Evolutionary conservation across 2,113 vertebrate genomes (phyloP).

Genomic region (Campylomormyrus numenius): DNA sequence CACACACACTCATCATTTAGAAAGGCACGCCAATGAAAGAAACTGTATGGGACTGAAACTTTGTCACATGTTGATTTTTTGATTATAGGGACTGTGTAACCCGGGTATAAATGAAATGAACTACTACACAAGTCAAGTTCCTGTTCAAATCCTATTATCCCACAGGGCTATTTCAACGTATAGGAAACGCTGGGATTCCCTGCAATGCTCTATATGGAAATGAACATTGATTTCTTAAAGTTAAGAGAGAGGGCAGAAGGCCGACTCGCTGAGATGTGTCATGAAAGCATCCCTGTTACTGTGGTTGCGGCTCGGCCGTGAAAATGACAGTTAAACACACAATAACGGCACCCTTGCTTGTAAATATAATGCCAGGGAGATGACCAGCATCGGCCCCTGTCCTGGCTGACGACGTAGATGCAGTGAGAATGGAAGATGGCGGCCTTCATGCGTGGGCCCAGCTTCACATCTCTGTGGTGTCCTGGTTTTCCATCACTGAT

Average conservation of each 20-base stretch:
- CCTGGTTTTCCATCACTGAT: not conserved
- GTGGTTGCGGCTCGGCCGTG: not conserved
- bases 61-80: conserved; percentile 32
- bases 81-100: conserved; percentile 45
- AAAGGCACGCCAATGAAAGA: not conserved
- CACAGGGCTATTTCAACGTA: conserved; percentile 40
- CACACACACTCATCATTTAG: not conserved
- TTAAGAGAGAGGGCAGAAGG: conserved; percentile 17
- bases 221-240: conserved; percentile 48
- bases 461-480: not conserved
- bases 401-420: not conserved
- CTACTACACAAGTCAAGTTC: conserved; percentile 39
- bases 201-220: conserved; percentile 48
- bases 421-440: not conserved
- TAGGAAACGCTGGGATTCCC: conserved; percentile 45
- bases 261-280: conserved; percentile 6
- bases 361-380: not conserved
- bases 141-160: conserved; percentile 47
- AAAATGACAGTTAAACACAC: not conserved
- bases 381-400: not conserved
- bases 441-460: not conserved
- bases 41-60: not conserved
- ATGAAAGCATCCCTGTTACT: not conserved
- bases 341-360: not conserved
- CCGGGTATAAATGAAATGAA: conserved; percentile 16